These are phyloP conservation scores for Branchellion lobata DNA, from an alignment of 2,888 invertebrate genomes.

Conservation along the genomic window DNA sequence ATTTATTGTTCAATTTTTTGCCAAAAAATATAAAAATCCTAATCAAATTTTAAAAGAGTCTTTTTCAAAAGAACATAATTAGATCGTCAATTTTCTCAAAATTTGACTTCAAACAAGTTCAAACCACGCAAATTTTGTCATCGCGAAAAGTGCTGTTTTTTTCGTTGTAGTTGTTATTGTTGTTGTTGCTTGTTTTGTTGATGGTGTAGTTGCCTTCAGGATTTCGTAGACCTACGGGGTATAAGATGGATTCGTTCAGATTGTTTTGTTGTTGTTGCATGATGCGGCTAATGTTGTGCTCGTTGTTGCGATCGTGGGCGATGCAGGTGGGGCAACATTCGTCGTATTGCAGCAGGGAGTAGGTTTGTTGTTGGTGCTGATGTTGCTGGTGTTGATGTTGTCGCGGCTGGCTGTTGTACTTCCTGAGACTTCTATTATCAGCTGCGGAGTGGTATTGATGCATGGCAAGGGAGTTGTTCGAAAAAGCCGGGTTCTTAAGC, in stretches of 20 bases:
- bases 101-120: not conserved
- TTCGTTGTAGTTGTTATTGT: conserved; percentile 15
- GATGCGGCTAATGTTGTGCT: conserved; percentile 3
- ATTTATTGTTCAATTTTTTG: no score
- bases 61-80: no score
- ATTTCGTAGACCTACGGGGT: conserved; percentile 37
- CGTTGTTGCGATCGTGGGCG: conserved; percentile 10
- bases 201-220: conserved; percentile 23
- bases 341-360: conserved; percentile 23
- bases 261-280: conserved; percentile 15
- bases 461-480: no score
- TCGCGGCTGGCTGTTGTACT: not conserved
- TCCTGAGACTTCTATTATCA: not conserved
- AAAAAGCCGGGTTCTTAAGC: no score
- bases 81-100: no score
- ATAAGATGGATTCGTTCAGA: conserved; percentile 33
- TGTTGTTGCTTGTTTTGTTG: conserved; percentile 4
- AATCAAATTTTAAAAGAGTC: no score
- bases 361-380: not conserved
- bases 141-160: not conserved
- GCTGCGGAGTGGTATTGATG: no score
- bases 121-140: not conserved
- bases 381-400: conserved; percentile 20
- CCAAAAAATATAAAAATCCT: no score
- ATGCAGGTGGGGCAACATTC: conserved; percentile 37